These are phyloP conservation scores for Chelonoidis abingdonii DNA, from an alignment of 2,113 vertebrate species.

Conservation along the genomic window DNA sequence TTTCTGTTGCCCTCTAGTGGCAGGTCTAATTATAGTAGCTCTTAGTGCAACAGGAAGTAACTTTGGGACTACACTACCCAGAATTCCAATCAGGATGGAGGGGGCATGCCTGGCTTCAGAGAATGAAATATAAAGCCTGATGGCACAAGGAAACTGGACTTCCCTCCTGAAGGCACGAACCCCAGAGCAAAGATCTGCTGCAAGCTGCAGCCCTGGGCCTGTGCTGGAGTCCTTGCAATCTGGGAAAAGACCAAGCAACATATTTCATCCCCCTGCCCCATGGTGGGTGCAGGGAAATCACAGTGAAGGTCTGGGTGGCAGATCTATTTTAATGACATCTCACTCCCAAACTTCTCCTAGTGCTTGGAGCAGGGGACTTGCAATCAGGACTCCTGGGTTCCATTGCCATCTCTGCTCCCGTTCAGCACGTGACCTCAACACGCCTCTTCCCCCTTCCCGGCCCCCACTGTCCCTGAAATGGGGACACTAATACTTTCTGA, in stretches of 20 bases:
- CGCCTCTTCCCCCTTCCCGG: not conserved
- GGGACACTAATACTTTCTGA: not conserved
- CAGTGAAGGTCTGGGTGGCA: too few species aligned
- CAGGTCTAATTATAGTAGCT: not conserved
- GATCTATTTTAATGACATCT: not conserved
- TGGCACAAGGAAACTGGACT: not conserved
- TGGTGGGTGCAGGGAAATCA: not conserved
- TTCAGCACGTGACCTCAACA: not conserved
- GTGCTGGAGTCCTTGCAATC: not conserved
- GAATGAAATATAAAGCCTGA: not conserved
- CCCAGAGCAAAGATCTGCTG: not conserved
- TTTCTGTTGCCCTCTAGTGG: not conserved
- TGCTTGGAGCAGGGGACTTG: not conserved
- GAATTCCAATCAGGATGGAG: not conserved
- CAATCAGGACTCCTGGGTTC: too few species aligned
- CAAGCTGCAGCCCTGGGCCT: not conserved
- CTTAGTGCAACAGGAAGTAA: not conserved
- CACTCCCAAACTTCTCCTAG: not conserved
- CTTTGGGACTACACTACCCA: not conserved
- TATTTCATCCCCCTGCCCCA: not conserved
- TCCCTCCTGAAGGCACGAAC: not conserved
- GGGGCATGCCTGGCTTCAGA: not conserved
- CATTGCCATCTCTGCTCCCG: not conserved
- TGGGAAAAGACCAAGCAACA: not conserved
- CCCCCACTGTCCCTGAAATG: not conserved